phyloP scores from a whole-genome alignment of 1,140 invertebrate species.

The Saccostrea glomerata region DNA sequence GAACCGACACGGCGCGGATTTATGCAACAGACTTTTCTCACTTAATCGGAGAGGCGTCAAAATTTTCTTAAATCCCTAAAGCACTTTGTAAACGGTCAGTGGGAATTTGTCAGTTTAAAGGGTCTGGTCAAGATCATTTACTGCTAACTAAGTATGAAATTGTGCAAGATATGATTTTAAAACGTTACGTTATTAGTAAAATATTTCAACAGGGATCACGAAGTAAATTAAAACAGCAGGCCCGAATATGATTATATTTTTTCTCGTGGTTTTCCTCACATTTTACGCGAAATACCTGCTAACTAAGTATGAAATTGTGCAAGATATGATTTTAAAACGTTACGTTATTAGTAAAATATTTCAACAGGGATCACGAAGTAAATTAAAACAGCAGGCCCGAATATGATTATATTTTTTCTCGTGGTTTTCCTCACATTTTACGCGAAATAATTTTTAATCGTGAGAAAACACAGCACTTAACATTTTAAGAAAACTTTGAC shows the following conservation, averaged over 20 bases:
- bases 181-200: slow-evolving; percentile 5
- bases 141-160: slow-evolving; percentile 11
- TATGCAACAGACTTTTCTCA: slow-evolving; percentile 36
- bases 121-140: slow-evolving; percentile 15
- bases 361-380: slow-evolving; percentile 17
- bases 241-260: slow-evolving; percentile 5
- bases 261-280: slow-evolving; percentile 26
- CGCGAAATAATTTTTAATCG: slow-evolving; percentile 36
- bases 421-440: slow-evolving; percentile 23
- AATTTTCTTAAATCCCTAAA: slow-evolving; percentile 37
- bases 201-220: slow-evolving; percentile 10
- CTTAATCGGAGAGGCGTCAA: slow-evolving; percentile 32
- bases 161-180: background rate
- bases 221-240: slow-evolving; percentile 26
- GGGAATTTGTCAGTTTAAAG: slow-evolving; percentile 36
- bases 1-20: slow-evolving; percentile 30
- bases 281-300: slow-evolving; percentile 23
- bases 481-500: slow-evolving; percentile 32
- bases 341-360: background rate
- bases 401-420: slow-evolving; percentile 22
- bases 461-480: slow-evolving; percentile 28
- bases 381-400: slow-evolving; percentile 16
- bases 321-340: background rate
- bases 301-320: slow-evolving; percentile 16
- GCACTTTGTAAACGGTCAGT: slow-evolving; percentile 35